These are phyloP conservation scores for Gadus chalcogrammus DNA, from an alignment of 2,113 vertebrate species.

Conservation along the genomic window DNA sequence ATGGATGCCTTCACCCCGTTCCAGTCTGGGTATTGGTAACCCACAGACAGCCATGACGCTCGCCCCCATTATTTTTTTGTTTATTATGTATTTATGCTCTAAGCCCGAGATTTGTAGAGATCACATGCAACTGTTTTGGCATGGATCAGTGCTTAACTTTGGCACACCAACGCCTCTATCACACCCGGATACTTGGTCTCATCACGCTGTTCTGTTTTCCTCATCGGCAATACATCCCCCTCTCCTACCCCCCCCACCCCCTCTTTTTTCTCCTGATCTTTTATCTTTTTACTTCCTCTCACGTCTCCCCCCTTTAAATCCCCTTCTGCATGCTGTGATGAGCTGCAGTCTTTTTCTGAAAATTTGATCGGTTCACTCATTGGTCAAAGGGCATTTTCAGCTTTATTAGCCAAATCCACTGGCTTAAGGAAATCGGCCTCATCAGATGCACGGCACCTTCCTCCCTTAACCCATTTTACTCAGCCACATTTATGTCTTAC, in stretches of 20 bases:
- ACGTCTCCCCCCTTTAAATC: constrained; percentile 33
- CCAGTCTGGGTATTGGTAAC: constrained; percentile 60
- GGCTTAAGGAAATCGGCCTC: constrained; percentile 57
- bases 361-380: constrained; percentile 55
- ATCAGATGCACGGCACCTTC: constrained; percentile 27
- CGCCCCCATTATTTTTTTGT: constrained; percentile 63
- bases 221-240: constrained; percentile 30
- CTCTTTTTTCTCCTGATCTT: constrained; percentile 22
- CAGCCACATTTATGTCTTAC: constrained; percentile 19
- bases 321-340: constrained; percentile 39
- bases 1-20: constrained; percentile 66
- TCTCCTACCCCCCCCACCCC: constrained; percentile 19
- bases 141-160: constrained; percentile 63
- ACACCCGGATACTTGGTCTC: constrained; percentile 23
- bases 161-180: constrained; percentile 56
- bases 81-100: constrained; percentile 75
- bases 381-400: constrained; percentile 62
- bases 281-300: constrained; percentile 13
- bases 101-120: constrained; percentile 67
- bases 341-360: constrained; percentile 45
- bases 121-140: constrained; percentile 69
- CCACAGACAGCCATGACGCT: constrained; percentile 53
- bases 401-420: constrained; percentile 59
- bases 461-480: constrained; percentile 34
- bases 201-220: constrained; percentile 42